phyloP scores from a whole-genome alignment of 2,113 vertebrate genomes.

The Corydoras sp. region DNA sequence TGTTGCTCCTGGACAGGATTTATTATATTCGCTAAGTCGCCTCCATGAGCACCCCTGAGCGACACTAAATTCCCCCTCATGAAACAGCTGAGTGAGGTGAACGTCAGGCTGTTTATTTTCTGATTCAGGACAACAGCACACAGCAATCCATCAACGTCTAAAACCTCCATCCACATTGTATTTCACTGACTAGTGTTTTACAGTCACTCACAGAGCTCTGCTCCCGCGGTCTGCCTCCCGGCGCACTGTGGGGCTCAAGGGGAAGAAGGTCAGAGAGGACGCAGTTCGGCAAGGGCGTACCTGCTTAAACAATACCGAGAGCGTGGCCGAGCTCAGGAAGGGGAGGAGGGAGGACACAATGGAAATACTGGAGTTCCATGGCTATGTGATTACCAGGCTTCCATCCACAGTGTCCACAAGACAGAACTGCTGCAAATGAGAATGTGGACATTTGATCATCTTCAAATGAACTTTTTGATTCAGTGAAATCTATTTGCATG shows the following conservation, averaged over 20 bases:
- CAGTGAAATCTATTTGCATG: no score
- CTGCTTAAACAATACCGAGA: conserved; percentile 40
- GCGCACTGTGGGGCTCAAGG: not conserved
- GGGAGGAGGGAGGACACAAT: conserved; percentile 42
- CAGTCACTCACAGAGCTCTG: not conserved
- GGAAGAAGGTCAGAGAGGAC: conserved; percentile 31
- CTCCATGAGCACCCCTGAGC: not conserved
- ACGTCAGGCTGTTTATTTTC: conserved; percentile 40
- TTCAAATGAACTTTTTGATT: no score
- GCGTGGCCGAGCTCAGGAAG: conserved; percentile 49
- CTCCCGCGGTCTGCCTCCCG: not conserved
- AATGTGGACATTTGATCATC: no score
- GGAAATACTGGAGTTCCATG: conserved; percentile 36
- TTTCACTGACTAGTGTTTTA: conserved; percentile 27
- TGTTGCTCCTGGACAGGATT: not conserved
- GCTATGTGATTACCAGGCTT: conserved; percentile 44
- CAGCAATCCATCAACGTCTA: conserved; percentile 28
- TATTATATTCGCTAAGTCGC: no score
- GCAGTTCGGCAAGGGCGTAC: not conserved
- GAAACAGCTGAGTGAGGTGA: conserved; percentile 14
- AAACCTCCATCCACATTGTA: conserved; percentile 12
- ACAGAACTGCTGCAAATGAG: no score
- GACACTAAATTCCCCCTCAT: conserved; percentile 4
- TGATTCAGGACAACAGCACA: conserved; percentile 30
- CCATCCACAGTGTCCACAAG: conserved; percentile 34